phyloP scores from a whole-genome alignment of 2,888 invertebrate genomes.

The Scaptomyza cyrtandrae region DNA sequence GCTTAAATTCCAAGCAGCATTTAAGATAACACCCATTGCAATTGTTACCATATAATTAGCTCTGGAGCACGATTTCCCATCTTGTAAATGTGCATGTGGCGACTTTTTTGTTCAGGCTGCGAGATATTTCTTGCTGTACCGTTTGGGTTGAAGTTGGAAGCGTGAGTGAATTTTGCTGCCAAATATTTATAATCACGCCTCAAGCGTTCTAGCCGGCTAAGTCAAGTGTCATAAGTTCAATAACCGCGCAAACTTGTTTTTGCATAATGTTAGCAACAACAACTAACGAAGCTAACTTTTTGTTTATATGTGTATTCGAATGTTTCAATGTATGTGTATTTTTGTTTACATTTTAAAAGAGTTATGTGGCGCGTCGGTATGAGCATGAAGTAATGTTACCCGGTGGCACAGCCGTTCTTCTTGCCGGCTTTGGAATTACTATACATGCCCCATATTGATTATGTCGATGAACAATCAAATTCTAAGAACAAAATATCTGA shows the following conservation, averaged over 20 bases:
- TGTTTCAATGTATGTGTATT: constrained; percentile 4
- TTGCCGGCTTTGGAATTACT: constrained; percentile 46
- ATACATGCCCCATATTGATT: constrained; percentile 24
- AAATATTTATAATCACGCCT: constrained; percentile 26
- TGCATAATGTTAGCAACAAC: constrained; percentile 54
- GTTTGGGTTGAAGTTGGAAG: constrained; percentile 15
- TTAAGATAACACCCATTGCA: not conserved
- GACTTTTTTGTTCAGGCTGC: constrained; percentile 4
- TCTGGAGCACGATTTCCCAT: constrained; percentile 84
- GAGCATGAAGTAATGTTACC: constrained; percentile 1
- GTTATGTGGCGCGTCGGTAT: constrained; percentile 1
- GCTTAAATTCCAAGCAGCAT: not conserved
- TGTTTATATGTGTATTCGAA: constrained; percentile 21
- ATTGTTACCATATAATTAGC: constrained; percentile 81
- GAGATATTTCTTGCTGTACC: constrained; percentile 1
- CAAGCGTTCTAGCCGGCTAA: constrained; percentile 45
- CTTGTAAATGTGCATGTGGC: constrained; percentile 55
- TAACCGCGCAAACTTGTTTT: constrained; percentile 70
- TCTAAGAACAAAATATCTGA: constrained; percentile 8
- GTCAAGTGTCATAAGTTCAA: constrained; percentile 75
- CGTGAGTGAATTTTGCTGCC: constrained; percentile 21
- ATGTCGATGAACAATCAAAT: constrained; percentile 1
- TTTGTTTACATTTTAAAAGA: constrained; percentile 33
- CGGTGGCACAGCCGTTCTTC: constrained; percentile 30
- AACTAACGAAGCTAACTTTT: constrained; percentile 21